Evolutionary conservation across 2,113 vertebrate genomes (phyloP).

Genomic region (Colaptes auratus): DNA sequence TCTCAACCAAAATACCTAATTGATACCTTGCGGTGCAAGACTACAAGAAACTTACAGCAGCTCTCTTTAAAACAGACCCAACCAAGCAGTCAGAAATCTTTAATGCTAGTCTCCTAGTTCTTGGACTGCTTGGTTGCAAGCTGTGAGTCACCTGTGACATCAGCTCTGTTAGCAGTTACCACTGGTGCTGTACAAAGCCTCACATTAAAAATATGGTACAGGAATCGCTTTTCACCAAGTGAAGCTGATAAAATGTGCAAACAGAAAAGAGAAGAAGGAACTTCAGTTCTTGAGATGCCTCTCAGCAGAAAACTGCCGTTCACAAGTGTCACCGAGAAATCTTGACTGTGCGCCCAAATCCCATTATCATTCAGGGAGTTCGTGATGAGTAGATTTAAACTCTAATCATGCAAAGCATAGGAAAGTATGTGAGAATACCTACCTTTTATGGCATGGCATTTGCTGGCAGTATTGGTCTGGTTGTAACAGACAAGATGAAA

Average conservation of each 20-base stretch:
- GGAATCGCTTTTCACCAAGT: background rate
- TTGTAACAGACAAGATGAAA: conserved; percentile 46
- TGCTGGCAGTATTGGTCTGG: background rate
- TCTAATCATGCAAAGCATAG: conserved; percentile 37
- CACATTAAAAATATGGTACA: background rate
- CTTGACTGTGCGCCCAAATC: conserved; percentile 27
- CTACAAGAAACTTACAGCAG: background rate
- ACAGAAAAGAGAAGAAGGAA: background rate
- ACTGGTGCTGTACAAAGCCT: background rate
- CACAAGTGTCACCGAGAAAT: background rate
- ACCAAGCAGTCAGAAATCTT: background rate
- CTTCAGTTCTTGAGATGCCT: background rate
- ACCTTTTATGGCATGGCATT: conserved; percentile 45
- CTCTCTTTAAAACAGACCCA: background rate
- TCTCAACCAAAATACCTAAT: background rate
- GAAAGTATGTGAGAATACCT: conserved; percentile 32
- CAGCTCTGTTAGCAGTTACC: background rate
- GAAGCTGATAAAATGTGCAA: background rate
- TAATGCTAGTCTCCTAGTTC: accelerated
- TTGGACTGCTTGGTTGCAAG: background rate
- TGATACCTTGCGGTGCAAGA: background rate
- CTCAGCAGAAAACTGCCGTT: background rate
- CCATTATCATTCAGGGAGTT: conserved; percentile 26
- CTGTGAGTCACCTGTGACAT: background rate
- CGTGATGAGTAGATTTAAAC: conserved; percentile 15